Conservation (phyloP, 2,113 vertebrate genomes). For the Bufo bufo region DNA sequence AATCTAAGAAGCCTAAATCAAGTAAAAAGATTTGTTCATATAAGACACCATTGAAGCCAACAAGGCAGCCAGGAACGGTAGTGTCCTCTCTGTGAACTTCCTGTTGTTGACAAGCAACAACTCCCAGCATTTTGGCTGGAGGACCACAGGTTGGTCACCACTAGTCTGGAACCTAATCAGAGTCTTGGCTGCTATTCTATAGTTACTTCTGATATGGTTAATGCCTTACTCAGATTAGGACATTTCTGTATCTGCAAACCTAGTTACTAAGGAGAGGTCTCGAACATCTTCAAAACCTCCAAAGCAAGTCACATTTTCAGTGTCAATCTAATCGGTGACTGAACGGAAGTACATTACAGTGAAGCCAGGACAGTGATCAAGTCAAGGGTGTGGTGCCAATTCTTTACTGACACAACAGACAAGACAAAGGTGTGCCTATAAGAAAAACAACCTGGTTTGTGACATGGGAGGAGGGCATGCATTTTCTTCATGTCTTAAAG, state of each 20-base stretch:
- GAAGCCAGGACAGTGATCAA: not conserved
- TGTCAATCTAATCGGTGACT: not conserved
- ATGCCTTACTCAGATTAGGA: not conserved
- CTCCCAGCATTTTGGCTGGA: not conserved
- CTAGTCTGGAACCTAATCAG: not conserved
- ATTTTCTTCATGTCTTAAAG: not conserved
- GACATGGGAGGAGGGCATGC: not conserved
- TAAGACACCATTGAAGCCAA: not conserved
- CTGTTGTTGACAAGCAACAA: not conserved
- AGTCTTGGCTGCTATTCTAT: not conserved
- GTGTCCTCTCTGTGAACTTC: not conserved
- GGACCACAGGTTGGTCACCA: not conserved
- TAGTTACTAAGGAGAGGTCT: not conserved
- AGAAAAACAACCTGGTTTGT: not conserved
- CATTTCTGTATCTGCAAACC: not conserved
- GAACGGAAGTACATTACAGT: not conserved
- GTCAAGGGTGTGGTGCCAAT: constrained; percentile 3
- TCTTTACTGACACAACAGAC: not conserved
- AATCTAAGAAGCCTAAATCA: too few relatives aligned
- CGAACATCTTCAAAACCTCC: not conserved
- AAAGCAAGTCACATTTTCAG: not conserved
- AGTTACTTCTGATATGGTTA: not conserved
- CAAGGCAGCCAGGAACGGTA: not conserved
- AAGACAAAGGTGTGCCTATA: constrained; percentile 16
- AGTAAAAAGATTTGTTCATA: too few relatives aligned